Evolutionary conservation across 2,113 vertebrate genomes (phyloP).

Genomic region (Arizona elegans): DNA sequence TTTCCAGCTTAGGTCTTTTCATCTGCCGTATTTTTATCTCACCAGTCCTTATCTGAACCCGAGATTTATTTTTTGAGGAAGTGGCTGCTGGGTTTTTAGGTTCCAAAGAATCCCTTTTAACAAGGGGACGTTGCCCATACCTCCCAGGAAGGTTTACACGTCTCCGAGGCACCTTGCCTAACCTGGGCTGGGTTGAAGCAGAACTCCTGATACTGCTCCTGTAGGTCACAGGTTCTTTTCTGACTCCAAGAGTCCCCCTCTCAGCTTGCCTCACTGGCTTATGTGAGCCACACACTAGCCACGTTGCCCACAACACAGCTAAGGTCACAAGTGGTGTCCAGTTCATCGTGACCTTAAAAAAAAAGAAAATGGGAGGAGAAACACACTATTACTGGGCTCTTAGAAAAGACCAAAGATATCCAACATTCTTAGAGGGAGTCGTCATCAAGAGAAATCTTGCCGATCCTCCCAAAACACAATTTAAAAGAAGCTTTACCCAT

Average conservation of each 20-base stretch:
- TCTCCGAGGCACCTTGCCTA: constrained; percentile 41
- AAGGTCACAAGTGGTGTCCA: constrained; percentile 68
- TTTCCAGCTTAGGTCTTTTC: constrained; percentile 60
- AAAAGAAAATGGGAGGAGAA: background rate
- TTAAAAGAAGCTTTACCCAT: background rate
- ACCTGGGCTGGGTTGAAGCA: constrained; percentile 46
- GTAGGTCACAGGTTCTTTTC: constrained; percentile 48
- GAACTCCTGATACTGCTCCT: constrained; percentile 36
- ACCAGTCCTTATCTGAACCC: background rate
- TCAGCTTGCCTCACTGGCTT: constrained; percentile 36
- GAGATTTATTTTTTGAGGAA: constrained; percentile 60
- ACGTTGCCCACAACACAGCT: constrained; percentile 73
- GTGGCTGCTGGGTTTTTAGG: constrained; percentile 29
- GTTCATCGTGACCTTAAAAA: constrained; percentile 70
- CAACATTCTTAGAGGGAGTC: no score
- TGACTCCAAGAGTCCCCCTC: constrained; percentile 44
- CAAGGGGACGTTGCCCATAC: constrained; percentile 35
- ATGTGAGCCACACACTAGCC: constrained; percentile 71
- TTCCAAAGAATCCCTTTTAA: constrained; percentile 57
- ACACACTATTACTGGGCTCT: background rate
- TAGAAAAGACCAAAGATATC: background rate
- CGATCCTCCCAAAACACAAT: background rate
- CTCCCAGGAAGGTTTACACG: background rate
- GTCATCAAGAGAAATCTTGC: background rate
- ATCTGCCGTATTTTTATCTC: constrained; percentile 44